Percentiles rank a stretch among this genome's conserved stretches.
Evolutionary conservation across 2,113 vertebrate species (phyloP).

Genomic region (Urocolius indicus): DNA sequence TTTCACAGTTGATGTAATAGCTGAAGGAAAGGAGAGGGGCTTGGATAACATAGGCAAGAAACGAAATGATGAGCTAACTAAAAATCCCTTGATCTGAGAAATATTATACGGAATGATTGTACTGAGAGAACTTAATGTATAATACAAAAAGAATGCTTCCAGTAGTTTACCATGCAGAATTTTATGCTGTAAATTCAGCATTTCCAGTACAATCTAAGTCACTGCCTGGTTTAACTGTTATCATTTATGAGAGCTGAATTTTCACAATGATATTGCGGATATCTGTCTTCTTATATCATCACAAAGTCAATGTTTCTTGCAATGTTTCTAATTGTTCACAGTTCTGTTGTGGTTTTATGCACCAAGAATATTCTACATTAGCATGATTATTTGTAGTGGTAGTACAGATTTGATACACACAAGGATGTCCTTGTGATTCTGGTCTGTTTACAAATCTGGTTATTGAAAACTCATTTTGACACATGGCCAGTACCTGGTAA

Average conservation of each 20-base stretch:
- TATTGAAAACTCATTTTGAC: not conserved
- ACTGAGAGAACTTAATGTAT: not conserved
- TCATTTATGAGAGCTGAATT: fast-evolving
- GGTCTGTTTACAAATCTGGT: not conserved
- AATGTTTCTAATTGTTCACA: not conserved
- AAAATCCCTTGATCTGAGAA: not conserved
- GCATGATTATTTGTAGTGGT: not conserved
- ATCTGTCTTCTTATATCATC: not conserved
- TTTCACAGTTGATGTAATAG: not conserved
- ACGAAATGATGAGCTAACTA: not conserved
- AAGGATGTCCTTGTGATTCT: not conserved
- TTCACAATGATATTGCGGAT: not conserved
- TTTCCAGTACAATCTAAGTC: not conserved
- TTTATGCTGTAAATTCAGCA: not conserved
- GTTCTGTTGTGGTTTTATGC: not conserved
- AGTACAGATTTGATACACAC: not conserved
- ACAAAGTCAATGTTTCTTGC: not conserved
- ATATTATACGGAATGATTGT: not conserved
- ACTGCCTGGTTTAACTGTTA: not conserved
- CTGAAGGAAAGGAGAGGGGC: fast-evolving
- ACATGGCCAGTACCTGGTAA: not conserved
- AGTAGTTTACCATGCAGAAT: not conserved
- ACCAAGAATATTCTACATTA: not conserved
- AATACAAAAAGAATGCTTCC: not conserved
- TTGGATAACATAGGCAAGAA: fast-evolving